Percentiles rank a stretch among this genome's conserved stretches.
Evolutionary conservation across 2,797 vertebrate genomes (phyloP).

Genomic region (Allobates femoralis): DNA sequence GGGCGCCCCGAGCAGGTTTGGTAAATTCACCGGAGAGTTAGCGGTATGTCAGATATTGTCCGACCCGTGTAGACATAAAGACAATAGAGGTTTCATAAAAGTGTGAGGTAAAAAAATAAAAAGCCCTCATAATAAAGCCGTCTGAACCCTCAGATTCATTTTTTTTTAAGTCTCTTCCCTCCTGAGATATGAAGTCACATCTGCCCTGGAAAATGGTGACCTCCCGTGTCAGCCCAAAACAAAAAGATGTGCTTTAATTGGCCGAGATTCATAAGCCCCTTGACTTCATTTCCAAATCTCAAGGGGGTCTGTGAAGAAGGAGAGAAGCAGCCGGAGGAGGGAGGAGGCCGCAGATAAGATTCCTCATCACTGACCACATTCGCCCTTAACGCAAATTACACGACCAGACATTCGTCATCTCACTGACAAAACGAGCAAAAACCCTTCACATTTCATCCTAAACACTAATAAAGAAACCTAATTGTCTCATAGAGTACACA

Average conservation of each 20-base stretch:
- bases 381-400: neutral
- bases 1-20: neutral
- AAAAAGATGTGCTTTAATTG: slow-evolving; percentile 60
- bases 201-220: slow-evolving; percentile 60
- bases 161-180: slow-evolving; percentile 30
- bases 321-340: neutral
- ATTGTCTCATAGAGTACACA: neutral
- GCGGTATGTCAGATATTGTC: neutral
- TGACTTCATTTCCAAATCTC: slow-evolving; percentile 62
- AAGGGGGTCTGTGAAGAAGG: slow-evolving; percentile 20
- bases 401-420: neutral
- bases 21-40: neutral
- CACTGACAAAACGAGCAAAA: neutral
- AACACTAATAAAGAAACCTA: neutral
- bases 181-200: slow-evolving; percentile 60
- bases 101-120: neutral
- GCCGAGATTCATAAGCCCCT: slow-evolving; percentile 61
- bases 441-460: no score
- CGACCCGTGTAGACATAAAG: neutral
- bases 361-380: slow-evolving; percentile 46
- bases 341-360: slow-evolving; percentile 6
- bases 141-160: slow-evolving; percentile 17
- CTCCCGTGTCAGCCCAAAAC: slow-evolving; percentile 57
- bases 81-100: slow-evolving; percentile 11
- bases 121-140: slow-evolving; percentile 4